These are phyloP conservation scores for Aurelia aurita complex sp. Pacific DNA, from an alignment of 30 jellyfish, hydroid and myxozoan species.

Conservation along the genomic window DNA sequence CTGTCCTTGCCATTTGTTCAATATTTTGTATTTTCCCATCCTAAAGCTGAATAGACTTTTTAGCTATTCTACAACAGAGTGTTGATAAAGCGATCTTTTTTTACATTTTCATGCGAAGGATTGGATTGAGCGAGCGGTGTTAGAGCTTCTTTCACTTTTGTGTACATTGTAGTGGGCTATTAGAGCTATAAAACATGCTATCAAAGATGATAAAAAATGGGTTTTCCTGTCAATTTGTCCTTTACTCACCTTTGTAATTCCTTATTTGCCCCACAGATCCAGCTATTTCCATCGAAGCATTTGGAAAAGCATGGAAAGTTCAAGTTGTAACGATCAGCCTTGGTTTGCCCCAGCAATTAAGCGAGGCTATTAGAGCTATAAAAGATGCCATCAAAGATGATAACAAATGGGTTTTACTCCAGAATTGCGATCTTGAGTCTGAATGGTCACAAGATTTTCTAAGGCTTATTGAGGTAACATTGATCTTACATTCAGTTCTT, in stretches of 20 bases:
- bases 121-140: no score
- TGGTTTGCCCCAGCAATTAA: constrained; percentile 52
- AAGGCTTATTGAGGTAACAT: constrained; percentile 47
- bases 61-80: no score
- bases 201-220: no score
- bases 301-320: constrained; percentile 11
- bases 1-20: neutral
- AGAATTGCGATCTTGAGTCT: constrained; percentile 66
- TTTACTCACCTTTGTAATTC: no score
- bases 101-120: no score
- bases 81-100: no score
- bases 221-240: no score
- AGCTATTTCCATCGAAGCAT: constrained; percentile 15
- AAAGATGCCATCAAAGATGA: constrained; percentile 15
- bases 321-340: constrained; percentile 46
- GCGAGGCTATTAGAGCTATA: constrained; percentile 28
- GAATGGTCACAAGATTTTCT: constrained; percentile 55
- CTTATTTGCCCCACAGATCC: constrained; percentile 34
- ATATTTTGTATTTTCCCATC: neutral
- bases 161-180: no score
- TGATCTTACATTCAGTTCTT: no score
- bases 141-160: no score
- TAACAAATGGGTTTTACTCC: constrained; percentile 57
- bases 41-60: neutral
- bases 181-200: no score